Base-by-base conservation (phyloP, 2,888 invertebrate genomes). In the Cacoxenus indagator region DNA sequence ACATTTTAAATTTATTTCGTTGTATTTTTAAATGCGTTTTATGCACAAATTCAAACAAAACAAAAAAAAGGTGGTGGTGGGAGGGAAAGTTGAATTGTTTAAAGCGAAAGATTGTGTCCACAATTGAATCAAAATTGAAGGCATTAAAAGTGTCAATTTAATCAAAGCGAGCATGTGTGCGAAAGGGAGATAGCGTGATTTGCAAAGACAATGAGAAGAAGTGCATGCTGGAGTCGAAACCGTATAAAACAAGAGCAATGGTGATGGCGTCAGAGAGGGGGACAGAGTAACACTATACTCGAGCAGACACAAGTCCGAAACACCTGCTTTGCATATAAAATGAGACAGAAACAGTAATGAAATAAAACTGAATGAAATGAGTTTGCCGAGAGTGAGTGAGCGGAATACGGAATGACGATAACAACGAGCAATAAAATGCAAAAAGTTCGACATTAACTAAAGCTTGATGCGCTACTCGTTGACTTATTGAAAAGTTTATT, bases 241-340 rank as follows among this genome's bases (percentile, higher is more conserved):
- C n/a, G n/a, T n/a, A n/a, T n/a, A n/a, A n/a, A n/a, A n/a, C n/a
- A n/a, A n/a, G n/a, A n/a, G n/a, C n/a, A n/a, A n/a, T n/a, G n/a
- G n/a, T n/a, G n/a, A n/a, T n/a, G n/a, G n/a, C n/a, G n/a, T n/a
- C 37, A 37, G 14, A 8, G 37, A 8, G 37, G 1, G 8, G 37
- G 26, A n/a, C 55, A 55, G 55, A 55, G n/a, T n/a, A 48, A 48
- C 48, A 19, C n/a, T 11, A 37, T 8, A 37, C 5, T 5, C 37
- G 48, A 1, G 4, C 17, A 48, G 4, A 2, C 17, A 17, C 1
- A n/a, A 5, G 11, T 43, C 43, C n/a, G 17, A 19, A 19, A 26
- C 55, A 55, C 55, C 55, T 55, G 55, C 26, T 55, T 55, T 14
- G 55, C 55, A 55, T 55, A 55, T n/a, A n/a, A 17, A 48, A 17